A percentile compares a stretch with the other conserved stretches of the same genome.
Evolutionary conservation across 2,113 vertebrate genomes (phyloP).

Genomic region (Dipodomys spectabilis): DNA sequence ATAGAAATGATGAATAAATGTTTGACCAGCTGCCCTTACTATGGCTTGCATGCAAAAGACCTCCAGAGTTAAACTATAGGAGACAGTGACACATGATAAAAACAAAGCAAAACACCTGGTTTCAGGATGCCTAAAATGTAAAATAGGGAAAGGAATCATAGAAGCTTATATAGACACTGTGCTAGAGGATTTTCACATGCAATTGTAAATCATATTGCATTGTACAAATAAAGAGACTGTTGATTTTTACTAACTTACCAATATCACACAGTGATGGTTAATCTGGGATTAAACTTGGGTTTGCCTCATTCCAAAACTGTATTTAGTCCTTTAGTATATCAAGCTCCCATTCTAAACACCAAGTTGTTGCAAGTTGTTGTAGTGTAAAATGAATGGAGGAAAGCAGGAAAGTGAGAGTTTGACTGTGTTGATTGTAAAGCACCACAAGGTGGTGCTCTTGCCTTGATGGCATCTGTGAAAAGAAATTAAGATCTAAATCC

Average conservation of each 20-base stretch:
- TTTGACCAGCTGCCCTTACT: slow-evolving; percentile 42
- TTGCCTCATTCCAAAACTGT: slow-evolving; percentile 12
- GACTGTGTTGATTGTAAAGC: not conserved
- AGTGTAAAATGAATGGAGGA: not conserved
- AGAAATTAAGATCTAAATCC: slow-evolving; percentile 5
- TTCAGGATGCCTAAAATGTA: slow-evolving; percentile 13
- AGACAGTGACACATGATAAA: not conserved
- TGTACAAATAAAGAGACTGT: not conserved
- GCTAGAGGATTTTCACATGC: not conserved
- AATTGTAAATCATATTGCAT: not conserved
- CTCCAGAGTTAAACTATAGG: not conserved
- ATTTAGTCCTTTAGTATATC: not conserved
- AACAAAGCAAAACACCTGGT: not conserved
- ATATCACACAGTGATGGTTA: not conserved
- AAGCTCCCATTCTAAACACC: not conserved
- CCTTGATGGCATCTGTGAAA: not conserved
- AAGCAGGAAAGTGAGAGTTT: not conserved
- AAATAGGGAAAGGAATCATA: slow-evolving; percentile 2
- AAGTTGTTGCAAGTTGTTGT: not conserved
- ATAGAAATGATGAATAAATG: slow-evolving; percentile 28
- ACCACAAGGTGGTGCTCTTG: slow-evolving; percentile 73
- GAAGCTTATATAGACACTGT: not conserved
- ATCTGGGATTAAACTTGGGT: not conserved
- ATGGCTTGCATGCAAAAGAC: not conserved
- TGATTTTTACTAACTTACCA: slow-evolving; percentile 24